Base-by-base conservation (phyloP, 2,797 vertebrate genomes). In the Sciurus carolinensis region DNA sequence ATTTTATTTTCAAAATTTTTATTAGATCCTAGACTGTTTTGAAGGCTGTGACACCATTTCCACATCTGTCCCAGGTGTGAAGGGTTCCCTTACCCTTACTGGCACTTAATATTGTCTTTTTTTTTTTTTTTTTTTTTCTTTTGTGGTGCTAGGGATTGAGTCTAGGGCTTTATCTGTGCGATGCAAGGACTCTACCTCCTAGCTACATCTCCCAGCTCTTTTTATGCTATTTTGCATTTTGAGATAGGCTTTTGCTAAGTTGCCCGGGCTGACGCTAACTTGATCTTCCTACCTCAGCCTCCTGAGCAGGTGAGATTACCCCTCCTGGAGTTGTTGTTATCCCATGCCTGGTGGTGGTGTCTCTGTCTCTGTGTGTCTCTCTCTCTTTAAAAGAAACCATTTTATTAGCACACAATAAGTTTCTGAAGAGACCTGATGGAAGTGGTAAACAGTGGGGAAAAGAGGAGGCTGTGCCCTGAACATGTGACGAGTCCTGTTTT, bases 101-200 rank as follows among this genome's bases (percentile, higher is more conserved):
- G 20, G 1, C 10, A 0, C 9, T 47, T 20, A 5, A 1, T 20
- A 14, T 7, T 2, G 0, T 59, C 3, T 17, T 17, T 7, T 50
- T 18, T 36, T 20, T 15, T 26, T n/a, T n/a, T n/a, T n/a, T 50
- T 67, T 89, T 26, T 26, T 62, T 22, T 20, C 17, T 36, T n/a
- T 36, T 36, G 67, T 7, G 15, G 66, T n/a, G 20, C n/a, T 36
- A 36, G n/a, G 36, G 36, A 71, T 39, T 71, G 36, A 71, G 36
- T 10, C 36, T 4, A 71, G 69, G n/a, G 69, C n/a, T 18, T 17
- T 71, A 5, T 52, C 52, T 2, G 3, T 52, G 13, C 15, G 52
- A 52, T 15, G 14, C 52, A 52, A 52, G 52, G 69, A 17, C 33
- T 69, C 66, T n/a, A 18, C 33, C 33, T 17, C 30, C 8, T n/a